These are phyloP conservation scores for Apogon talboti DNA, from an alignment of 2,797 vertebrate species.

Conservation along the genomic window DNA sequence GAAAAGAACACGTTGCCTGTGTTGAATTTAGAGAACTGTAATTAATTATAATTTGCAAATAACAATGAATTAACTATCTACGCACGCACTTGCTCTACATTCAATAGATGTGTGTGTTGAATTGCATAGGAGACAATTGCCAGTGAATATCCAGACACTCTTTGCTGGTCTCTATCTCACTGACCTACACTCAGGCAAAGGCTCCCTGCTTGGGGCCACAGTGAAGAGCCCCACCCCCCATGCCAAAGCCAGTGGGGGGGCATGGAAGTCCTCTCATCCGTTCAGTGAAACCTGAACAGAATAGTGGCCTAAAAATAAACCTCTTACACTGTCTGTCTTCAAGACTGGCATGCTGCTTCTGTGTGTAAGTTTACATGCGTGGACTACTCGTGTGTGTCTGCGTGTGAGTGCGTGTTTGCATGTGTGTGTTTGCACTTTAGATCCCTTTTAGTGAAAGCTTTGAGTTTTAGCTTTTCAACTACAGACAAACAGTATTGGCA, in stretches of 20 bases:
- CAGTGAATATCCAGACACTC: conserved; percentile 22
- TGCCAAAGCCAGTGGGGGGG: conserved; percentile 55
- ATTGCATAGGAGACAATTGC: conserved; percentile 9
- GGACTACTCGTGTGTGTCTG: conserved; percentile 30
- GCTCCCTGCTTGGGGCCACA: conserved; percentile 65
- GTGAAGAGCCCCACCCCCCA: conserved; percentile 63
- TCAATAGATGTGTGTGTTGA: conserved; percentile 11
- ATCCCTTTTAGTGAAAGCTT: conserved; percentile 53
- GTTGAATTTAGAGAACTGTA: conserved; percentile 28
- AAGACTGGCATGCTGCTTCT: conserved; percentile 64
- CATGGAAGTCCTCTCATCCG: conserved; percentile 75
- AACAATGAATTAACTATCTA: background rate
- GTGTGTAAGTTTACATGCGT: conserved; percentile 23
- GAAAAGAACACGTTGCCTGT: conserved; percentile 24
- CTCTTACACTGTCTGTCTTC: conserved; percentile 73
- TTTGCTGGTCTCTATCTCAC: conserved; percentile 51
- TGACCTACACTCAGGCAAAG: conserved; percentile 71
- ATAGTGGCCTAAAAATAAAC: conserved; percentile 81
- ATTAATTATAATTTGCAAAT: conserved; percentile 5
- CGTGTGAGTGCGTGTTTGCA: conserved; percentile 21
- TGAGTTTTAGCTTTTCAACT: conserved; percentile 23
- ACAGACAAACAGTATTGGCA: conserved; percentile 39
- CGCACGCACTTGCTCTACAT: background rate
- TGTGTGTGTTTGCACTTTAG: conserved; percentile 50
- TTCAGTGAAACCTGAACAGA: conserved; percentile 77